Base-by-base conservation (phyloP, 2,888 invertebrate genomes). In the Terebella lapidaria region DNA sequence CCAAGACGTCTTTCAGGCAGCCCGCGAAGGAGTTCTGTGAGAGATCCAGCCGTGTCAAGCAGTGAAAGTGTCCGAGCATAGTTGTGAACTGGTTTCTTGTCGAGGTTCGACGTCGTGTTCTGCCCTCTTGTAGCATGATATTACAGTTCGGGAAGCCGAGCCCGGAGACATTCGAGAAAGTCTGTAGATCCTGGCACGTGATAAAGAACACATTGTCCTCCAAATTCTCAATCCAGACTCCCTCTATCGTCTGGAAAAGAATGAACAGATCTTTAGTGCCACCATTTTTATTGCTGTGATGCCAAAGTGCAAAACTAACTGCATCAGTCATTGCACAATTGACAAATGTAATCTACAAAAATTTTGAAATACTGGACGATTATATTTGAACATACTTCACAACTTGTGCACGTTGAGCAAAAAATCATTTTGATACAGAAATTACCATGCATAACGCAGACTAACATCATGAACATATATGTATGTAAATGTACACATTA, bases 101-200 rank as follows among this genome's bases (percentile, higher is more conserved):
- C 1, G 63, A 57, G 0, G 72, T 73, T 5, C 72, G 63, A 28
- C 71, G 67, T 10, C 74, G 64, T 3, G 74, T 74, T 1, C 69
- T 64, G 1, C 74, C 74, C 53, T 70, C 71, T 58, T 71, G 72
- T 15, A 74, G 66, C 62, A 71, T 71, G 15, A 74, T 70, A 57
- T 71, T 73, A 59, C 74, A 74, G 65, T 73, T 72, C 26, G 70
- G 70, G 1, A 74, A 54, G 57, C 71, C 72, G 1, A 73, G 62
- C n/a, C 65, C 66, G 4, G 66, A 65, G 10, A 74, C 51, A 47
- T 67, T 58, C 2, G 60, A 60, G 42, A 71, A 73, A 54, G 66
- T 66, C 35, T 66, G 59, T 18, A 74, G 59, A 56, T 70, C 70
- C 3, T 65, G 56, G n/a, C 67, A 58, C 18, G 71, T 65, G 28